Evolutionary conservation across 2,797 vertebrate species (phyloP).

Genomic region (Accipiter superciliosus): DNA sequence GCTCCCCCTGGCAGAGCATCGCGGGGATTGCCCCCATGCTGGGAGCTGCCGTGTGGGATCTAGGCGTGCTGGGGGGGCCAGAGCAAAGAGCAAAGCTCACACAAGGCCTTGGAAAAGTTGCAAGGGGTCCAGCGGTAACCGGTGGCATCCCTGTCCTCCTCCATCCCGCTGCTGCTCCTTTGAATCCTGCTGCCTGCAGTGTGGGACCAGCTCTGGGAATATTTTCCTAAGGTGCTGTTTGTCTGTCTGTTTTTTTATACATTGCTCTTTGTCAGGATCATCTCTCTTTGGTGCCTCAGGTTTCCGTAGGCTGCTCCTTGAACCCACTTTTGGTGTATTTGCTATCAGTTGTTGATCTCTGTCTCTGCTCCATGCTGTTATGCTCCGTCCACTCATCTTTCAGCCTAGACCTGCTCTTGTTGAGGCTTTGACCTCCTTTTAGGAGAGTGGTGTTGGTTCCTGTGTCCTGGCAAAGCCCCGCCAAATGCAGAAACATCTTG

Average conservation of each 20-base stretch:
- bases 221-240: background rate
- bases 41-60: rapidly evolving
- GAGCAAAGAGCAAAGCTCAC: background rate
- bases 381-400: background rate
- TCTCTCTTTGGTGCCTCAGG: background rate
- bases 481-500: background rate
- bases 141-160: background rate
- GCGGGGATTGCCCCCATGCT: rapidly evolving
- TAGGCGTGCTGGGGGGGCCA: background rate
- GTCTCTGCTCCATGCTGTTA: background rate
- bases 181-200: background rate
- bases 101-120: background rate
- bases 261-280: background rate
- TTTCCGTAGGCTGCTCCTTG: background rate
- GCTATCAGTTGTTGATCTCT: background rate
- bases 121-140: background rate
- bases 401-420: background rate
- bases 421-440: background rate
- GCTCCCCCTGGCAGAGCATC: background rate
- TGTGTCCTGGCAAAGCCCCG: background rate
- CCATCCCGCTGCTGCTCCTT: background rate
- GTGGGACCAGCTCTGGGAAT: background rate
- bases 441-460: rapidly evolving
- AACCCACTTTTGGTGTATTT: background rate
- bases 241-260: background rate